Percentiles rank a stretch among this genome's conserved stretches.
Evolutionary conservation across 2,888 invertebrate genomes (phyloP).

Genomic region (Augiades crinisus): DNA sequence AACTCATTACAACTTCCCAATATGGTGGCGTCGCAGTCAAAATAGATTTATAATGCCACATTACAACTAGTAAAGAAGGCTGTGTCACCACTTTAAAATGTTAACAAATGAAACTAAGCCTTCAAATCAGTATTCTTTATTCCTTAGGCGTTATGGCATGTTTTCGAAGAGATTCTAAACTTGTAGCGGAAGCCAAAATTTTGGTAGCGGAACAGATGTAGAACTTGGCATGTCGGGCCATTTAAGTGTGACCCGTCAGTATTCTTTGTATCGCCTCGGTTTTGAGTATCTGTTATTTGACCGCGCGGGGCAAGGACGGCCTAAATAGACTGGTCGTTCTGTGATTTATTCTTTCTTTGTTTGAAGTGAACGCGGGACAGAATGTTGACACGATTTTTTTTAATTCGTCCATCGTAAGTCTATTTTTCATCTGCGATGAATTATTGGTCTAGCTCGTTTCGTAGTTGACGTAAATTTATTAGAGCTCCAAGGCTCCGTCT

Average conservation of each 20-base stretch:
- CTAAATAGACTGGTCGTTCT: slow-evolving; percentile 42
- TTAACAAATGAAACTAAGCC: not conserved
- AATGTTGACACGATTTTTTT: slow-evolving; percentile 63
- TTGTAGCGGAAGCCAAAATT: slow-evolving; percentile 17
- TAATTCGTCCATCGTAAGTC: slow-evolving; percentile 33
- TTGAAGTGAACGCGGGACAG: slow-evolving; percentile 58
- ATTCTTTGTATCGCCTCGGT: slow-evolving; percentile 58
- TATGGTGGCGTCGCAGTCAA: slow-evolving; percentile 39
- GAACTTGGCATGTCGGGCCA: slow-evolving; percentile 37
- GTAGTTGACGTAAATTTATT: slow-evolving; percentile 29
- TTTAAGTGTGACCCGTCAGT: slow-evolving; percentile 38
- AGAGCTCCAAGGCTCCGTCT: slow-evolving; percentile 6
- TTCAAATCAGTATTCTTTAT: slow-evolving; percentile 2
- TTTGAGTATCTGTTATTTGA: slow-evolving; percentile 38
- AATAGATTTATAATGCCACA: slow-evolving; percentile 38
- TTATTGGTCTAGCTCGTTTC: slow-evolving; percentile 31
- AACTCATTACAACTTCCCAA: slow-evolving; percentile 51
- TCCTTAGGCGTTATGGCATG: slow-evolving; percentile 9
- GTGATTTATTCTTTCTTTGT: slow-evolving; percentile 79
- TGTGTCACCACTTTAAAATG: slow-evolving; percentile 5
- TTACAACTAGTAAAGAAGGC: slow-evolving; percentile 33
- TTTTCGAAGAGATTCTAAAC: slow-evolving; percentile 13
- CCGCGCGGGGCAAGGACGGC: slow-evolving; percentile 44
- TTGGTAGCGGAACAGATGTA: slow-evolving; percentile 41
- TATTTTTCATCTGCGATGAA: slow-evolving; percentile 37